A percentile compares a stretch with the other conserved stretches of the same genome.
Evolutionary conservation across 2,888 invertebrate species (phyloP).

Genomic region (Drosophila silvestris): DNA sequence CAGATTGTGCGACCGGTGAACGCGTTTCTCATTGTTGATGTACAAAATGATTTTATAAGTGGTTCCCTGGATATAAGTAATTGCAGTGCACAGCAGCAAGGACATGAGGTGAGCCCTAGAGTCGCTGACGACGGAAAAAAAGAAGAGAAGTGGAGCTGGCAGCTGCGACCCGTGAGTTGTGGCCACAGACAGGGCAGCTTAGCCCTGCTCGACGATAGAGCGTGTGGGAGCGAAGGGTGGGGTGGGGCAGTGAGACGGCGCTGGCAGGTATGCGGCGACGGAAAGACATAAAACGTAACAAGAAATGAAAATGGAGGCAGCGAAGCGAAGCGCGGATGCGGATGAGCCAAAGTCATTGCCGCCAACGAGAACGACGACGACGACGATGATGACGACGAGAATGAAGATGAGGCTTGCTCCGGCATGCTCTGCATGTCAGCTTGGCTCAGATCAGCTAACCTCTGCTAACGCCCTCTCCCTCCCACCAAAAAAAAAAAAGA

Average conservation of each 20-base stretch:
- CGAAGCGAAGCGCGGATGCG: conserved; percentile 50
- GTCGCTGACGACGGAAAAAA: conserved; percentile 26
- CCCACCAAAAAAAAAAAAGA: neutral
- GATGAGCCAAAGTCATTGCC: conserved; percentile 77
- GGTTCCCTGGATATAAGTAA: conserved; percentile 97
- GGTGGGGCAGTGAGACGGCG: neutral
- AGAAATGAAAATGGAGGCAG: conserved; percentile 80
- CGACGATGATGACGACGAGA: conserved; percentile 22
- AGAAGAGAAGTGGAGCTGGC: conserved; percentile 36
- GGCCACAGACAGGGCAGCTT: conserved; percentile 65
- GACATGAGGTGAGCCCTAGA: conserved; percentile 88
- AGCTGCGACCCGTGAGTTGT: conserved; percentile 52
- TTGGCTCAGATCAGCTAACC: neutral
- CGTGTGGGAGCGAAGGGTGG: neutral
- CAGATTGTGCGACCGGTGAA: conserved; percentile 94
- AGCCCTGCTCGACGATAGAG: conserved; percentile 44
- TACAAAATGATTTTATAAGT: conserved; percentile 98
- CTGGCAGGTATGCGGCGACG: conserved; percentile 63
- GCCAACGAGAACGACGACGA: conserved; percentile 46
- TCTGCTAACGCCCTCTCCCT: neutral
- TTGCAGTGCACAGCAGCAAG: conserved; percentile 96
- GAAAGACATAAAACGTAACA: conserved; percentile 79
- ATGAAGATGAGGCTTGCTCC: conserved; percentile 20
- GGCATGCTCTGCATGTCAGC: conserved; percentile 51
- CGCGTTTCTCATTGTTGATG: conserved; percentile 97